phyloP scores from a whole-genome alignment of 2,113 vertebrate genomes.

The Corydoras maculifer region DNA sequence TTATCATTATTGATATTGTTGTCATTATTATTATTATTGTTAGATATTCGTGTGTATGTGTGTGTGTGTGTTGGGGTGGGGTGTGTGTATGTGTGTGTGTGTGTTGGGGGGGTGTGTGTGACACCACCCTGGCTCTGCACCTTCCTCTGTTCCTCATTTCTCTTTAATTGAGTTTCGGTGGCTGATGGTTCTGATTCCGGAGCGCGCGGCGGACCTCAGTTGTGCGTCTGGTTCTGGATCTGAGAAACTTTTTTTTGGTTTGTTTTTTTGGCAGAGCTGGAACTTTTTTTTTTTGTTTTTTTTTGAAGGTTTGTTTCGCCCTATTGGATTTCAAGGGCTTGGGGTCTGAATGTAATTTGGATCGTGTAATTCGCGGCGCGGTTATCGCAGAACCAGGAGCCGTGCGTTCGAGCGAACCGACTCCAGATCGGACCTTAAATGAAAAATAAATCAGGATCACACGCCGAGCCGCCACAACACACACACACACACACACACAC shows the following conservation, averaged over 20 bases:
- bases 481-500: neutral
- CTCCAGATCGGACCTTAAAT: constrained; percentile 22
- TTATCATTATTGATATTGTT: neutral
- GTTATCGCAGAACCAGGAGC: constrained; percentile 8
- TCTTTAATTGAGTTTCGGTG: constrained; percentile 58
- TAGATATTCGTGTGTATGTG: neutral
- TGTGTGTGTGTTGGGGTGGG: no score
- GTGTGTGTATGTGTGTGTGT: neutral
- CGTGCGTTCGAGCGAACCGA: constrained; percentile 1
- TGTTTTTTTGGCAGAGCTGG: constrained; percentile 39
- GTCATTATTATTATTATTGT: neutral
- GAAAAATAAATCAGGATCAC: constrained; percentile 38
- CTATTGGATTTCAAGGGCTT: constrained; percentile 37
- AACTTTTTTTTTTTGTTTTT: constrained; percentile 2
- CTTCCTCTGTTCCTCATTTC: constrained; percentile 52
- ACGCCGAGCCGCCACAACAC: constrained; percentile 28
- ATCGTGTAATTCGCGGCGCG: constrained; percentile 22
- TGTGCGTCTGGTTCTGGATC: neutral
- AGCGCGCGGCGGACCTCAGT: constrained; percentile 47
- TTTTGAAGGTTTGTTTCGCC: constrained; percentile 15
- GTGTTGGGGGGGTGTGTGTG: no score
- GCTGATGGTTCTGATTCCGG: constrained; percentile 26
- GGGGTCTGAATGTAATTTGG: constrained; percentile 31
- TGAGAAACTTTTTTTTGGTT: no score
- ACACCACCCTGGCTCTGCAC: neutral